These are phyloP conservation scores for Gavia stellata DNA, from an alignment of 2,113 vertebrate genomes.

Conservation along the genomic window DNA sequence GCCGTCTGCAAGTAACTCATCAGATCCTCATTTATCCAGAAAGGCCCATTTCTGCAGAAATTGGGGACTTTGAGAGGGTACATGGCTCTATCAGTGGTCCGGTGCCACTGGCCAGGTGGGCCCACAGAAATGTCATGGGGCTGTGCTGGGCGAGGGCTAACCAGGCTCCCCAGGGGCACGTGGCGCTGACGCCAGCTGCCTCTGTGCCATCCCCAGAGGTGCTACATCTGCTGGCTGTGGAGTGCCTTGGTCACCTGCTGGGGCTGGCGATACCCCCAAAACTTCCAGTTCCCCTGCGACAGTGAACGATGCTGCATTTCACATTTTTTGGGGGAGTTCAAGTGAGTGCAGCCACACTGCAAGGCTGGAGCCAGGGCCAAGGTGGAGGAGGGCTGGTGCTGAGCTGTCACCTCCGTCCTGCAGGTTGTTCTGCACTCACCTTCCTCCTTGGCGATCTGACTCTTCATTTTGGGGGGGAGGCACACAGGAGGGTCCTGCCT, in stretches of 20 bases:
- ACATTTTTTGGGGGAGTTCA: neutral
- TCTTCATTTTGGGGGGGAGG: neutral
- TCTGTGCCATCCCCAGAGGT: neutral
- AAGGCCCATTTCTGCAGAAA: neutral
- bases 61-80: neutral
- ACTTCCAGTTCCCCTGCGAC: neutral
- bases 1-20: neutral
- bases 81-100: too few relatives aligned
- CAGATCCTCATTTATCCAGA: neutral
- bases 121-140: neutral
- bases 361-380: neutral
- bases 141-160: neutral
- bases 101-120: neutral
- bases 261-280: neutral
- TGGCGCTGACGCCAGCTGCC: neutral
- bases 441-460: neutral
- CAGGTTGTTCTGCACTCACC: neutral
- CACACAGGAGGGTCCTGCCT: neutral
- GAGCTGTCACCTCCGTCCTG: rapidly evolving
- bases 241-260: neutral
- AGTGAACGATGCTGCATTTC: neutral
- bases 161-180: too few relatives aligned
- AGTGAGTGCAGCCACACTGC: rapidly evolving
- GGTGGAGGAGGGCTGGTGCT: neutral
- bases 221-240: neutral